phyloP scores from a whole-genome alignment of 2,888 invertebrate genomes.

The Phytoseiulus persimilis region DNA sequence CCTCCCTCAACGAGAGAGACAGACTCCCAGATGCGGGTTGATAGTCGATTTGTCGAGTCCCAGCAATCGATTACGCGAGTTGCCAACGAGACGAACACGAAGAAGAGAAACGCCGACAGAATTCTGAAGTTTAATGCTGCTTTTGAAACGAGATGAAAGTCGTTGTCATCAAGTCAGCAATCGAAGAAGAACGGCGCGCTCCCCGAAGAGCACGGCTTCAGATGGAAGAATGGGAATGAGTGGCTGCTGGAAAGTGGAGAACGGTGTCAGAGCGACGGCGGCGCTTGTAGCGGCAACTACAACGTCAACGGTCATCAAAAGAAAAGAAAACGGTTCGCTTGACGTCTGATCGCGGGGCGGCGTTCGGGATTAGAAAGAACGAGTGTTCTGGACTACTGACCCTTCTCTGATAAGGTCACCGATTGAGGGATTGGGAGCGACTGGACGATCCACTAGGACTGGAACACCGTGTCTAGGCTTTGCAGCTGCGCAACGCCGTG shows the following conservation, averaged over 20 bases:
- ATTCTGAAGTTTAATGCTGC: not conserved
- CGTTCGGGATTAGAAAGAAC: not conserved
- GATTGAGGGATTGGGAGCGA: not conserved
- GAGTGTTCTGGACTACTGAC: constrained; percentile 5
- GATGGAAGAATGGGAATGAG: not conserved
- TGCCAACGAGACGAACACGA: not conserved
- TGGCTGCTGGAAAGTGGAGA: not conserved
- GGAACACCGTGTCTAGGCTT: not conserved
- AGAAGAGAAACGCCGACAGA: not conserved
- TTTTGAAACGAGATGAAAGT: not conserved
- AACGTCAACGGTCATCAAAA: constrained; percentile 5
- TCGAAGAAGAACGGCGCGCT: not conserved
- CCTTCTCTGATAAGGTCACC: not conserved
- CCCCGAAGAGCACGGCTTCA: not conserved
- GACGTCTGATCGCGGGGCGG: not conserved
- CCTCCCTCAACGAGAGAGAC: not conserved
- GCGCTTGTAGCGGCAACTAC: not conserved
- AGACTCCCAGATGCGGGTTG: not conserved
- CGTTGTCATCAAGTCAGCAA: not conserved
- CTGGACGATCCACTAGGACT: not conserved
- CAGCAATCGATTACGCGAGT: not conserved
- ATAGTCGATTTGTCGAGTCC: not conserved
- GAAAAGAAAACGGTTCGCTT: not conserved
- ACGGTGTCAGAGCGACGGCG: not conserved
- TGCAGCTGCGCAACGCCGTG: not conserved